A percentile compares a stretch with the other conserved stretches of the same genome.
phyloP scores from a whole-genome alignment of 2,113 vertebrate genomes.

The Oncorhynchus masou region DNA sequence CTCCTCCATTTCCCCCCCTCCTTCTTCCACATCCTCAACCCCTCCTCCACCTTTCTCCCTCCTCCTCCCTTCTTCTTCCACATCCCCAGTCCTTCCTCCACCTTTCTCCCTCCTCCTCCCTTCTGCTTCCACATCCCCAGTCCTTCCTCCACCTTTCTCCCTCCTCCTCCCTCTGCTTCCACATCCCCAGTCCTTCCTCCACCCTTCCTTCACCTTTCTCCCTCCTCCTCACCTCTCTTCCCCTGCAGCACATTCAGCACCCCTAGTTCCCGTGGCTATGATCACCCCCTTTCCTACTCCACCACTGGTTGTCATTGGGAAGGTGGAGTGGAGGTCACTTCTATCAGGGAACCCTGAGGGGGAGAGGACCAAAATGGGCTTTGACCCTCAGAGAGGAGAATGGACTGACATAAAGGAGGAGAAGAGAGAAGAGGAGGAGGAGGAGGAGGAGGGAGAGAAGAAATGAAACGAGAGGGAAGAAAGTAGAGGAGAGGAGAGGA shows the following conservation, averaged over 20 bases:
- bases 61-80: not conserved
- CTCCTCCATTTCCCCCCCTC: not conserved
- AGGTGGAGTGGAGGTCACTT: constrained; percentile 2
- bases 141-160: not conserved
- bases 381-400: not conserved
- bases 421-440: not conserved
- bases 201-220: too few species aligned
- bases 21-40: not conserved
- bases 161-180: too few species aligned
- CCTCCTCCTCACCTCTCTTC: not conserved
- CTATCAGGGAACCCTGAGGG: not conserved
- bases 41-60: not conserved
- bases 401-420: not conserved
- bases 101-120: not conserved
- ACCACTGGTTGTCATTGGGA: not conserved
- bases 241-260: too few species aligned
- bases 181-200: too few species aligned
- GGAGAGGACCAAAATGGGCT: not conserved
- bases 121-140: not conserved
- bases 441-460: not conserved
- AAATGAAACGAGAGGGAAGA: not conserved
- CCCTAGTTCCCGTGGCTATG: too few species aligned
- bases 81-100: not conserved
- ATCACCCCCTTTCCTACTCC: not conserved
- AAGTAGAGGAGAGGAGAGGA: not conserved